These are phyloP conservation scores for Ondatra zibethicus DNA, from an alignment of 2,113 vertebrate genomes.

Conservation along the genomic window DNA sequence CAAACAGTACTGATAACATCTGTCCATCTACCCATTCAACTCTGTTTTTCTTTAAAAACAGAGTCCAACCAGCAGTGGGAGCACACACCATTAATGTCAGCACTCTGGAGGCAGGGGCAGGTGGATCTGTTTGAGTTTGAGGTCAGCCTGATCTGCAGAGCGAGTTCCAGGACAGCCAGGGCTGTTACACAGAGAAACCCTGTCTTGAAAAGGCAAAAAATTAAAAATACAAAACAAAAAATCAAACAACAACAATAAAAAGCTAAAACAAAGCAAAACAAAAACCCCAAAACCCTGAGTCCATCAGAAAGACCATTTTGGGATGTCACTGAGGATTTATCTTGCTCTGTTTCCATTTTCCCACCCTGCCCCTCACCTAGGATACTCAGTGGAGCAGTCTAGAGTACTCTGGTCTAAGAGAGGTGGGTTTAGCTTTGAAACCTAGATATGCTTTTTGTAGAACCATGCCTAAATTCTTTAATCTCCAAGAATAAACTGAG, in stretches of 20 bases:
- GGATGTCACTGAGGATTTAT: neutral
- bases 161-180: neutral
- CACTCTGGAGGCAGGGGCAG: neutral
- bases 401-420: slow-evolving; percentile 9
- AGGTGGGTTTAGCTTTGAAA: slow-evolving; percentile 8
- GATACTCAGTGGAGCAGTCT: neutral
- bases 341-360: slow-evolving; percentile 13
- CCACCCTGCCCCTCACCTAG: neutral
- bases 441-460: slow-evolving; percentile 4
- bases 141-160: neutral
- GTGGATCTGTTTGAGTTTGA: no score
- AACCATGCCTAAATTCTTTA: neutral
- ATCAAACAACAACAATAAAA: neutral
- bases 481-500: neutral
- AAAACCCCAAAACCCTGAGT: neutral
- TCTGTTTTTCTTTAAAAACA: neutral
- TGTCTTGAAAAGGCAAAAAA: neutral
- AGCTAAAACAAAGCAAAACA: neutral
- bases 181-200: neutral
- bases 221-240: neutral
- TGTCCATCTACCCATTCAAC: neutral
- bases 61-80: neutral
- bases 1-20: neutral
- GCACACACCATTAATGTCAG: neutral
- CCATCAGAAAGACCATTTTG: neutral